Conservation (phyloP, 2,888 invertebrate species). For the Molanna angustata region DNA sequence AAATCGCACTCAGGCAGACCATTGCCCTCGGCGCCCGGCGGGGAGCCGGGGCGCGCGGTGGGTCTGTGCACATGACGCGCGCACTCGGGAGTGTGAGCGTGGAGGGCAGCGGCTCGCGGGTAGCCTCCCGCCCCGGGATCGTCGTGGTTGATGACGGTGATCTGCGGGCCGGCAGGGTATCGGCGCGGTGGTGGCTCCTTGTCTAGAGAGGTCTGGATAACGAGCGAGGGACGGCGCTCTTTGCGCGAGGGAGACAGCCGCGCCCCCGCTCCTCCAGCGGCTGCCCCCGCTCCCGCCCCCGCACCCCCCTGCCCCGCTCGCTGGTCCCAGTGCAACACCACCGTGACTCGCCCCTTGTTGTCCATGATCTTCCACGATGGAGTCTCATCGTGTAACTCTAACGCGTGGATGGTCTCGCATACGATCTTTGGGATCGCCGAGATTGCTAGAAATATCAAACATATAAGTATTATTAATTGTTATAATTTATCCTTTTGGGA, state of each 20-base stretch:
- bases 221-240: constrained; percentile 66
- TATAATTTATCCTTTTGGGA: too few species aligned
- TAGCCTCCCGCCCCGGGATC: constrained; percentile 54
- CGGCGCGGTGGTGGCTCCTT: constrained; percentile 53
- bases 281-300: constrained; percentile 57
- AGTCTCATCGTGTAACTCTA: constrained; percentile 94
- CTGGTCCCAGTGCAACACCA: constrained; percentile 96
- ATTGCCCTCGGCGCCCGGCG: constrained; percentile 52
- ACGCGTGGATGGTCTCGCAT: constrained; percentile 93
- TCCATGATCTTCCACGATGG: constrained; percentile 99
- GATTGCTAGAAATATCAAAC: constrained; percentile 69
- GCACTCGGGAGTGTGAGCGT: constrained; percentile 82
- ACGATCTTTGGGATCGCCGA: constrained; percentile 95
- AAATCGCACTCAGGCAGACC: constrained; percentile 81
- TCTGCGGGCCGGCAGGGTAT: constrained; percentile 69
- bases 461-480: too few species aligned
- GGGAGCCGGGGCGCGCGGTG: constrained; percentile 63
- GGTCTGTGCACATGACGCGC: constrained; percentile 69
- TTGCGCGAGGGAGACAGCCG: constrained; percentile 45
- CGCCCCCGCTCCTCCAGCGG: constrained; percentile 54
- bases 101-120: constrained; percentile 60
- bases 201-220: constrained; percentile 74
- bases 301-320: constrained; percentile 58
- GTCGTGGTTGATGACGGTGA: constrained; percentile 92
- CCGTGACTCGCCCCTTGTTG: constrained; percentile 95